Evolutionary conservation across 2,888 invertebrate genomes (phyloP).

Genomic region (Drosophila mulleri): DNA sequence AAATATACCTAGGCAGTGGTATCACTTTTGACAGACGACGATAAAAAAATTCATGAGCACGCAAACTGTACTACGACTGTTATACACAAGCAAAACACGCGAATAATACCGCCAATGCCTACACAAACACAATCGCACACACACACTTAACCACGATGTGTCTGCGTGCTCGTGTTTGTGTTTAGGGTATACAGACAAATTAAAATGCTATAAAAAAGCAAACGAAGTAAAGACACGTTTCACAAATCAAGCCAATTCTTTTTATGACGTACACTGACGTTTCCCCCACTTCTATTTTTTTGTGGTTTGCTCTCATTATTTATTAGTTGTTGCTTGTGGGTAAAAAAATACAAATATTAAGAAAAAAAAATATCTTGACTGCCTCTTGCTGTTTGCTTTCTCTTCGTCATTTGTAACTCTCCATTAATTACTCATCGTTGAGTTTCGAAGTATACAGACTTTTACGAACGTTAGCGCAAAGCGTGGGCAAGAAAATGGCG

Average conservation of each 20-base stretch:
- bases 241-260: constrained; percentile 78
- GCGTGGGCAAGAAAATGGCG: constrained; percentile 73
- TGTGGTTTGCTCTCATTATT: constrained; percentile 45
- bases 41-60: constrained; percentile 44
- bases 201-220: constrained; percentile 80
- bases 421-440: constrained; percentile 72
- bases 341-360: constrained; percentile 5
- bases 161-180: constrained; percentile 66
- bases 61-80: constrained; percentile 65
- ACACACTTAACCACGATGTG: constrained; percentile 26
- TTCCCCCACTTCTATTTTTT: constrained; percentile 23
- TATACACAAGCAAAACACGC: constrained; percentile 60
- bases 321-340: constrained; percentile 45
- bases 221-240: constrained; percentile 79
- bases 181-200: constrained; percentile 75
- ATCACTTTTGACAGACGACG: constrained; percentile 60
- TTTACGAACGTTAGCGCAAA: constrained; percentile 52
- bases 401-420: constrained; percentile 44
- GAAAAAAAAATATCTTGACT: constrained; percentile 24
- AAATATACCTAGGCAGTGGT: constrained; percentile 11
- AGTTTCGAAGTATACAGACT: constrained; percentile 61
- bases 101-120: constrained; percentile 51
- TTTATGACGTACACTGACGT: constrained; percentile 71
- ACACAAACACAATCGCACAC: constrained; percentile 16
- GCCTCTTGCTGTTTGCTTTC: constrained; percentile 26